Evolutionary conservation across 2,797 vertebrate species (phyloP), one percentile per base, ranked within the genome.

Genomic region (Antennarius maculatus): DNA sequence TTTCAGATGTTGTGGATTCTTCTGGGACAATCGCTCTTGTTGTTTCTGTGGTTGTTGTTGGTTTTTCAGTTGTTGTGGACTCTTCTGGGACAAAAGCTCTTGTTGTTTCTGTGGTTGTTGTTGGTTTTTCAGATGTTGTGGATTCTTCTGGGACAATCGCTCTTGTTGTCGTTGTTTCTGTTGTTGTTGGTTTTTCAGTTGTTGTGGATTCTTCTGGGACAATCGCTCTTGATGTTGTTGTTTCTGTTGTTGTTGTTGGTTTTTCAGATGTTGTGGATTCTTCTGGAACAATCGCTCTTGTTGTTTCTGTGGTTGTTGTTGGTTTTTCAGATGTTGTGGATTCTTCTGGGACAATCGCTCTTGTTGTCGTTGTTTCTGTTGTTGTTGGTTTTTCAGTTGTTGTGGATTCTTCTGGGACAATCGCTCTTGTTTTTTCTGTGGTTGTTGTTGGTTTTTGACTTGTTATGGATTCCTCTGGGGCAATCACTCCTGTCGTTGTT

Each of bases 381-480:
- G n/a, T 48, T 23, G 31, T 39, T 23, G 39, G 12, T 41, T 41
- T 10, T 13, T 41, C 39, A 3, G 39, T 41, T 41, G 39, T 41
- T 13, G 39, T 41, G 9, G 39, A 12, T 8, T 12, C 3, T 41
- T 41, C 12, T 10, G 39, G 15, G 39, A 42, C 43, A 4, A 37
- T 51, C 0, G 58, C 31, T 15, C 47, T n/a, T 10, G 56, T n/a
- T 16, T 13, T 18, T 51, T 29, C 43, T 59, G 61, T 63, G 4
- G 17, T 28, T 42, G 29, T 51, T 29, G 72, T 69, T 4, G 11
- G 39, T 41, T 41, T 41, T 41, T 41, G 16, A 15, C 66, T 68
- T 3, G 27, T 27, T 31, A 7, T 31, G 1, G 3, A 11, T 41
- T 3, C 11, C 3, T 39, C 37, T 39, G 37, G 6, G 6, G 3